Evolutionary conservation across 2,888 invertebrate genomes (phyloP).

Genomic region (Autographa pulchrina): DNA sequence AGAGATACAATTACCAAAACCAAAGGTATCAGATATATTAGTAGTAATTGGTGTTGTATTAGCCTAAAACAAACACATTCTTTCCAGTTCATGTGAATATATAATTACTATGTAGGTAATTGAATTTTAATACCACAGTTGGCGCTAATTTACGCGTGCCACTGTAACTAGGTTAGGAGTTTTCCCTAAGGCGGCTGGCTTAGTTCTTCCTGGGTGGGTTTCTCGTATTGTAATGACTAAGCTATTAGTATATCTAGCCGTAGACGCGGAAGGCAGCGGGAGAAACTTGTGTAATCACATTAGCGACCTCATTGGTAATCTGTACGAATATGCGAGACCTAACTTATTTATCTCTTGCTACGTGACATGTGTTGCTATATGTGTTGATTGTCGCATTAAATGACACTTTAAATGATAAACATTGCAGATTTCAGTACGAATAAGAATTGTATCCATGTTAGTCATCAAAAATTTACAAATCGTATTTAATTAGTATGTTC

Average conservation of each 20-base stretch:
- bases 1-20: no score
- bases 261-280: conserved; percentile 48
- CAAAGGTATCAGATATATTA: no score
- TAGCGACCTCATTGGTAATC: conserved; percentile 49
- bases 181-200: conserved; percentile 16
- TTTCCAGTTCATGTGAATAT: no score
- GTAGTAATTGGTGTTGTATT: no score
- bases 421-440: neutral
- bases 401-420: conserved; percentile 11
- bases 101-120: neutral
- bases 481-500: neutral
- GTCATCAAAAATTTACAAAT: neutral
- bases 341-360: conserved; percentile 23
- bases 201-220: conserved; percentile 28
- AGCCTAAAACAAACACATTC: no score
- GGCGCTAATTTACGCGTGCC: neutral
- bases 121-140: neutral
- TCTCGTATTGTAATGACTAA: conserved; percentile 26
- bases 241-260: conserved; percentile 36
- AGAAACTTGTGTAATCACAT: conserved; percentile 56
- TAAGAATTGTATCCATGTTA: neutral
- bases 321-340: conserved; percentile 43
- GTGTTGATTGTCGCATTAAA: conserved; percentile 24
- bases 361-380: conserved; percentile 18
- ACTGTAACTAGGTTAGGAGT: conserved; percentile 2